Evolutionary conservation across 2,113 vertebrate species (phyloP), one percentile per base, ranked within the genome.

Genomic region (Cinclus mexicanus): DNA sequence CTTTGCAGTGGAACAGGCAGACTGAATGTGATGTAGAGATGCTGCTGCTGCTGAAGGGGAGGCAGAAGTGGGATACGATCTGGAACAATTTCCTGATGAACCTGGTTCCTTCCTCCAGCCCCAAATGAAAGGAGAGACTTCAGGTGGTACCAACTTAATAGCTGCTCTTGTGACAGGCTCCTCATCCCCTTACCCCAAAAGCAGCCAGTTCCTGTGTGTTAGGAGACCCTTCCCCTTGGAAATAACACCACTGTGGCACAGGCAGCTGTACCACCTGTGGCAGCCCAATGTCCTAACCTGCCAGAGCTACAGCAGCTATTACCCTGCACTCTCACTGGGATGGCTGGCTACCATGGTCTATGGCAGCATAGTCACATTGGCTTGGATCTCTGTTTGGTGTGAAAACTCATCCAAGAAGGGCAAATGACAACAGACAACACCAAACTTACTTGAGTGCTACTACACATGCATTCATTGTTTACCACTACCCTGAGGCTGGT

Each of bases 301-400:
- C 17, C 46, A 39, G 79, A 52, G 10, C 29, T 74, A 17, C 1
- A 2, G 12, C 22, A 61, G 39, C 28, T 31, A 12, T 3, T 4
- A 14, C 33, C 23, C 18, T 25, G 29, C 2, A 0, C 25, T 87
- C 20, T 46, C 3, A 0, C 12, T 16, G 35, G 23, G 9, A 17
- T 60, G 44, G n/a, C 13, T 46, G 41, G n/a, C 68, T 70, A 42
- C 31, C 28, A 14, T 8, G 46, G 83, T 24, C 46, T 60, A 9
- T 0, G 2, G 33, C 55, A 77, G 6, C 1, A 4, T 2, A 71
- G 16, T 14, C n/a, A 31, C 0, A 0, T 11, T 3, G 1, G 5
- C 55, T 61, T 81, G 64, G 19, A 46, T 37, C n/a, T 15, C 77
- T 68, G 10, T 11, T 46, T 52, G 24, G 15, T 5, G 1, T 47